Percentiles rank a stretch among this genome's conserved stretches.
These are phyloP conservation scores for Ericerus pela DNA, from an alignment of 1,140 invertebrate species.

Conservation along the genomic window DNA sequence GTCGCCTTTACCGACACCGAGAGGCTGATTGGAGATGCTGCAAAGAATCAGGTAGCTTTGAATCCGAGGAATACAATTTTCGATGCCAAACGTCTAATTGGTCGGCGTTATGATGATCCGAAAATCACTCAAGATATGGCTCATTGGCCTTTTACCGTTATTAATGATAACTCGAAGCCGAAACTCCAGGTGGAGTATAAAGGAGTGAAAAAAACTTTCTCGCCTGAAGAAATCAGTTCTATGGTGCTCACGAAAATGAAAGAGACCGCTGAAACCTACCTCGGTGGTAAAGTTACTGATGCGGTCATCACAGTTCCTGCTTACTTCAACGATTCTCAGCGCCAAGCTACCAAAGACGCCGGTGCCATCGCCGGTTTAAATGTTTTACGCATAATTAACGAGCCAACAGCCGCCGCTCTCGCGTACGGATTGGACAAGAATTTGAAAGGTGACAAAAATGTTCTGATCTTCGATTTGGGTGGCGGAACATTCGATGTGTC, in stretches of 20 bases:
- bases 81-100: conserved; percentile 55
- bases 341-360: conserved; percentile 58
- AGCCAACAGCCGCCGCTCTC: conserved; percentile 61
- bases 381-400: conserved; percentile 71
- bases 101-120: conserved; percentile 44
- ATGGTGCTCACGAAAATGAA: conserved; percentile 74
- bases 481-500: conserved; percentile 75
- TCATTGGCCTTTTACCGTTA: conserved; percentile 50
- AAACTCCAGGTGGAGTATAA: conserved; percentile 54
- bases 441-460: conserved; percentile 55
- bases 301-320: conserved; percentile 57
- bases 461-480: conserved; percentile 57
- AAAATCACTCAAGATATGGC: conserved; percentile 51
- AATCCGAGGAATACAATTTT: conserved; percentile 74
- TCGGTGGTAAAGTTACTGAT: conserved; percentile 40
- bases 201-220: conserved; percentile 54
- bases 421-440: conserved; percentile 76
- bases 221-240: conserved; percentile 62
- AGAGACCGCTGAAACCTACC: conserved; percentile 43
- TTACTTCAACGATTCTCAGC: conserved; percentile 54
- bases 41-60: conserved; percentile 48
- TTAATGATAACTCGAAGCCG: conserved; percentile 41
- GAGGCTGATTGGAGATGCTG: conserved; percentile 49
- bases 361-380: conserved; percentile 59
- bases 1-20: conserved; percentile 76